Evolutionary conservation across 2,888 invertebrate species (phyloP), one percentile per base, ranked within the genome.

Genomic region (Ophonus ardosiacus): DNA sequence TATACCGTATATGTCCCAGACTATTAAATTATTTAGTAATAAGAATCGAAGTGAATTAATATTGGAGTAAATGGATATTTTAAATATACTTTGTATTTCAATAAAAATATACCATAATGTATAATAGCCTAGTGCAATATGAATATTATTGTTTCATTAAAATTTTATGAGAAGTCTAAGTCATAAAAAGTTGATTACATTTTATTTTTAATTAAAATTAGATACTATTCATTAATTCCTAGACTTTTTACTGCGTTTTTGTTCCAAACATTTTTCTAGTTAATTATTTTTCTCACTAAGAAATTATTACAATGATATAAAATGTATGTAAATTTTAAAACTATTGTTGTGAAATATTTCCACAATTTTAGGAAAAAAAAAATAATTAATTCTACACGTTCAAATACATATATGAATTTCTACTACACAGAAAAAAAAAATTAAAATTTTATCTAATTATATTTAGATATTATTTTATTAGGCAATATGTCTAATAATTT

Each of bases 121-220:
- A 51, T 51, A 51, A 51, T 51, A 51, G 43, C 43, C 13, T 1
- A 51, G 43, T 51, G 43, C 43, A 51, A 51, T 51, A 51, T 2
- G 63, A 18, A 63, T 63, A 63, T 63, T 21, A 63, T 63, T 63
- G 24, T 63, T 63, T 63, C 63, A 63, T 63, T 63, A 63, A 63
- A 63, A 7, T 63, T 63, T 63, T 63, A 63, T 63, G 18, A 63
- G 18, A 18, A 63, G 18, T 24, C 13, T 24, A 63, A 24, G 21
- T 21, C 18, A 63, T 63, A 63, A 68, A 68, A 68, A 68, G n/a
- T 68, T 68, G 68, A 68, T 68, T 68, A 68, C 68, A 68, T 68
- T 68, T 68, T 68, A 68, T 68, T 68, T 68, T 68, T 68, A 68
- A 68, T 68, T 68, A 68, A 68, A 68, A 68, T 68, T 68, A 68